A percentile compares a stretch with the other conserved stretches of the same genome.
These are phyloP conservation scores for Aphis gossypii DNA, from an alignment of 1,140 invertebrate species.

Conservation along the genomic window DNA sequence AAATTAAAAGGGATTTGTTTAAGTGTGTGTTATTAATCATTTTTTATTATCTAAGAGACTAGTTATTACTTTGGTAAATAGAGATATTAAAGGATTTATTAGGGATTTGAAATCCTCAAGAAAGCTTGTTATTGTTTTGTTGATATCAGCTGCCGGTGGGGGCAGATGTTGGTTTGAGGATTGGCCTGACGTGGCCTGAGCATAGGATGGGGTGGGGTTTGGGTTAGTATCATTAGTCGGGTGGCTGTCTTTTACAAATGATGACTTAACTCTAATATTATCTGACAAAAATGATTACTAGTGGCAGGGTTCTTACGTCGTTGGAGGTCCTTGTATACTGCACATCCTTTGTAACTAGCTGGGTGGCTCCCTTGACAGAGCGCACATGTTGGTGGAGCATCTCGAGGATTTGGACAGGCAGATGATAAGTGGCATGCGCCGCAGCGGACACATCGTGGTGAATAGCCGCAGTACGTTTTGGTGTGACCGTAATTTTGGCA, in stretches of 20 bases:
- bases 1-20: conserved; percentile 3
- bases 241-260: neutral
- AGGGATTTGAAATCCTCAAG: conserved; percentile 17
- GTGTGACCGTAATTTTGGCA: neutral
- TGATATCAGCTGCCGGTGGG: too few relatives aligned
- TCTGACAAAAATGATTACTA: neutral
- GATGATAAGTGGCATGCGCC: conserved; percentile 62
- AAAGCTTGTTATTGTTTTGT: neutral
- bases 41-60: neutral
- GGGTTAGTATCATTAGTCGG: neutral
- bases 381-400: conserved; percentile 62
- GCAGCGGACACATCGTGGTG: conserved; percentile 63
- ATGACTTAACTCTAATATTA: neutral
- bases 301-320: neutral
- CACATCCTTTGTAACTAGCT: conserved; percentile 64
- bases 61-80: conserved; percentile 25
- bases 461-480: neutral
- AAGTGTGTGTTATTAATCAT: neutral
- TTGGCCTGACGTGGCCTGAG: neutral
- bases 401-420: conserved; percentile 63
- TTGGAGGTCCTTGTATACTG: conserved; percentile 9
- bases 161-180: neutral
- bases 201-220: neutral
- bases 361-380: conserved; percentile 63
- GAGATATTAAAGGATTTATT: neutral